These are phyloP conservation scores for Cichladusa arquata DNA, from an alignment of 2,113 vertebrate genomes.

Conservation along the genomic window DNA sequence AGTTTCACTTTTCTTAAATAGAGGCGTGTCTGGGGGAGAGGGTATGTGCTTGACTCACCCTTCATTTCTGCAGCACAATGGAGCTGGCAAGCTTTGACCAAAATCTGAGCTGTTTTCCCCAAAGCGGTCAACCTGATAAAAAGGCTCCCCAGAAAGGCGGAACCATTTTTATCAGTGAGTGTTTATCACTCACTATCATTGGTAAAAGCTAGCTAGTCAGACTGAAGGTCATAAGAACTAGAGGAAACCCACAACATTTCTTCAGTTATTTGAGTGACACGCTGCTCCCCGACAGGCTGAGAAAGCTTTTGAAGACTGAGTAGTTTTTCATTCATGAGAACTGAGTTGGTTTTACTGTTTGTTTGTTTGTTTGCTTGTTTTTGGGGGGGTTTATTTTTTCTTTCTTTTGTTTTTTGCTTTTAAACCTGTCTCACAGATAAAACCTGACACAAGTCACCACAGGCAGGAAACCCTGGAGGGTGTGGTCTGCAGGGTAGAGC, in stretches of 20 bases:
- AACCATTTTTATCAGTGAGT: not conserved
- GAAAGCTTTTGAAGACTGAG: not conserved
- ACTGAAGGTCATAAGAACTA: not conserved
- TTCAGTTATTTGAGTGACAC: not conserved
- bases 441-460: not conserved
- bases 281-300: not conserved
- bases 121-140: not conserved
- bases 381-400: not conserved
- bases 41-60: not conserved
- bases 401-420: not conserved
- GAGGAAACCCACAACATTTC: not conserved
- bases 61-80: not conserved
- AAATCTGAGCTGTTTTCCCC: not conserved
- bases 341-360: not conserved
- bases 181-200: not conserved
- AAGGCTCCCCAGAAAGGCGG: not conserved
- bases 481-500: not conserved
- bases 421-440: not conserved
- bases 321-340: constrained; percentile 12
- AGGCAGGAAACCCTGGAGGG: constrained; percentile 12
- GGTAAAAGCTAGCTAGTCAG: not conserved
- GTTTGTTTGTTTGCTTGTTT: not conserved
- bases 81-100: not conserved
- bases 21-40: accelerated
- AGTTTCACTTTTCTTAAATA: not conserved